Base-by-base conservation (phyloP, 2,888 invertebrate species). In the Philereme vetulata region DNA sequence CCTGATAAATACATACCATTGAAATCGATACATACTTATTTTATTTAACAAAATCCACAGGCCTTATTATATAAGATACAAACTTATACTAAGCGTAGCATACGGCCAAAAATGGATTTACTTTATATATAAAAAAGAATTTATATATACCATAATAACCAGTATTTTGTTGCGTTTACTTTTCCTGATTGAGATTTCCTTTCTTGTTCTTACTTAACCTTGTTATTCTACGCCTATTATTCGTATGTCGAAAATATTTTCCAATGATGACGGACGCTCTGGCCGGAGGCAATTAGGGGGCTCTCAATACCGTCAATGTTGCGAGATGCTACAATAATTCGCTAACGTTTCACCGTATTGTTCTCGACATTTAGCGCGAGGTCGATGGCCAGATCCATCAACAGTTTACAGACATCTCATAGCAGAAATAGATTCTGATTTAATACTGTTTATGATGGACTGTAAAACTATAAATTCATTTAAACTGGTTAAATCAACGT, bases 301-400 rank as follows among this genome's bases (percentile, higher is more conserved):
- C 66, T 66, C 67, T 67, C 70, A 62, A 66, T 66, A 63, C 64
- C 57, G 65, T 65, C 62, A 62, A 70, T 67, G 67, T 62, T 66
- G 64, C 65, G 64, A 66, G 67, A 67, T 67, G 54, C 57, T 64
- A 70, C 62, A 66, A 67, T 70, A 67, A 78, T 82, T 82, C 68
- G 76, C 75, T 81, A 78, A 71, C 77, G 78, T 72, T 80, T 78
- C 78, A 82, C 83, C 73, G 80, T 86, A 88, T 88, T 90, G 88
- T 90, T 88, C 84, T 87, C 84, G 81, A 82, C 82, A 86, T 88
- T 88, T 83, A 82, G 84, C 82, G 70, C 76, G 77, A 78, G 89
- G 86, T 87, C 86, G 75, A 76, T 72, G 88, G 86, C 85, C 86
- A 76, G 69, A 69, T 77, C 82, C 81, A 81, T 83, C 81, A 82